Evolutionary conservation across 2,797 vertebrate genomes (phyloP).

Genomic region (Crax fasciolata): DNA sequence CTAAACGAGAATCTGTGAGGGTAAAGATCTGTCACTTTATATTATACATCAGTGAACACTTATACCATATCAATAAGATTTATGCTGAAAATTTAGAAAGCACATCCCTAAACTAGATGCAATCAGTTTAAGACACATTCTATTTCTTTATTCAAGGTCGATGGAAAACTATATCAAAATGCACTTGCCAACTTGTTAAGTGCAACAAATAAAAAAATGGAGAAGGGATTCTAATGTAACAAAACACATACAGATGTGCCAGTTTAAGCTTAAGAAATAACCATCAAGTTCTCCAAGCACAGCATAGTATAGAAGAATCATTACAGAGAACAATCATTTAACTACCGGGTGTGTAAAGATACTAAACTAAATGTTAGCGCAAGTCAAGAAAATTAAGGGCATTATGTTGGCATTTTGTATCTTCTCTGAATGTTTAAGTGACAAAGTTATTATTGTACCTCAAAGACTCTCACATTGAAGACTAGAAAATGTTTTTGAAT

Average conservation of each 20-base stretch:
- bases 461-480: not conserved
- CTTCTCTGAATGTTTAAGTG: not conserved
- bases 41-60: not conserved
- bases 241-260: not conserved
- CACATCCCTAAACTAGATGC: not conserved
- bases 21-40: not conserved
- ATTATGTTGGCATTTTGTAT: not conserved
- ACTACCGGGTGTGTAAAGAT: not conserved
- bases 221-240: not conserved
- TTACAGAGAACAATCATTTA: not conserved
- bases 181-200: not conserved
- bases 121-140: not conserved
- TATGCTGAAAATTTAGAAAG: not conserved
- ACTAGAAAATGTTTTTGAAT: not conserved
- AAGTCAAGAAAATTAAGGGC: not conserved
- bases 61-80: not conserved
- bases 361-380: not conserved
- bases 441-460: not conserved
- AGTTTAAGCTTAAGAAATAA: not conserved
- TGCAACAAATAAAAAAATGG: not conserved
- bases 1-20: not conserved
- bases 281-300: not conserved
- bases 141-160: not conserved
- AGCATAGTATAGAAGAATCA: not conserved
- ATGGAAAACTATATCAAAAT: not conserved